Conservation (phyloP, 2,113 vertebrate genomes). For the Lophura nycthemera region DNA sequence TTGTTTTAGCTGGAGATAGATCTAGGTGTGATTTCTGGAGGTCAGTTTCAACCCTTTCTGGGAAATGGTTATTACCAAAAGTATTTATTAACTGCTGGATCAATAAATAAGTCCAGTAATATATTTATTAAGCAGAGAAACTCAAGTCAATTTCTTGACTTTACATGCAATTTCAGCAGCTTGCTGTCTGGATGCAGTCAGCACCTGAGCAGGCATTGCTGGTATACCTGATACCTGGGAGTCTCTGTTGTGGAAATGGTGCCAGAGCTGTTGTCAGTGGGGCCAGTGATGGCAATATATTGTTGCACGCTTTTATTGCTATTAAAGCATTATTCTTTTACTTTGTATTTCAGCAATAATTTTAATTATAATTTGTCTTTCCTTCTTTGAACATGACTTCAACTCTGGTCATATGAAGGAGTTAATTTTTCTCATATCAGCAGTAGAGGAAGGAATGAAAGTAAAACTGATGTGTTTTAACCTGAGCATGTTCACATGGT, state of each 20-base stretch:
- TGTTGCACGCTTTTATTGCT: neutral
- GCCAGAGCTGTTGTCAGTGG: conserved; percentile 36
- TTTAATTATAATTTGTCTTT: neutral
- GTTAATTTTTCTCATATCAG: neutral
- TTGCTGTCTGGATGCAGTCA: conserved; percentile 39
- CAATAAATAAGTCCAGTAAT: conserved; percentile 19
- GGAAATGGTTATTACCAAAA: neutral
- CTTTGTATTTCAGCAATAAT: conserved; percentile 25
- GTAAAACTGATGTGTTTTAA: neutral
- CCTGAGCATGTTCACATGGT: neutral
- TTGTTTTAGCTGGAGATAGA: neutral
- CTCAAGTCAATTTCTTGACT: conserved; percentile 34
- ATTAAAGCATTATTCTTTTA: neutral
- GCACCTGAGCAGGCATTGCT: neutral
- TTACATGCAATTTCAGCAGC: conserved; percentile 24
- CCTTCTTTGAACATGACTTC: neutral
- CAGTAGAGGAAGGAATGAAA: neutral
- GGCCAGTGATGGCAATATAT: conserved; percentile 11
- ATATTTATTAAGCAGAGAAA: conserved; percentile 6
- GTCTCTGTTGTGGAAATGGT: neutral
- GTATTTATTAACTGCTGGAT: conserved; percentile 4
- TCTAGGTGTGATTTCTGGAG: no score
- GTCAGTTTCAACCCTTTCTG: neutral
- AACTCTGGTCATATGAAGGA: neutral
- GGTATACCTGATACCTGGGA: neutral